A percentile compares a stretch with the other conserved stretches of the same genome.
Conservation (phyloP, 2,888 invertebrate species). For the Diadegma fenestrale region DNA sequence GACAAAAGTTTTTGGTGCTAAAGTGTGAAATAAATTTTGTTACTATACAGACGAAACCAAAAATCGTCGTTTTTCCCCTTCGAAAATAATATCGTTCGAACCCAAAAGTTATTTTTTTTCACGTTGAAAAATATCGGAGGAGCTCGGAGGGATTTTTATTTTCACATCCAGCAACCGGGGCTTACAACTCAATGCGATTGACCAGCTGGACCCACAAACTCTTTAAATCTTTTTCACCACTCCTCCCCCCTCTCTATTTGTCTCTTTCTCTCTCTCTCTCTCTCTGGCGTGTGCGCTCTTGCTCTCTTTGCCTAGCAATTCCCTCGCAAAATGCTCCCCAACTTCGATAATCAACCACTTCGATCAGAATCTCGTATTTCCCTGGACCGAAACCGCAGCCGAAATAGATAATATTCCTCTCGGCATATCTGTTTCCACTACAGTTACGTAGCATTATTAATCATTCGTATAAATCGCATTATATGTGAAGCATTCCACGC, state of each 20-base stretch:
- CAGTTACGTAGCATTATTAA: conserved; percentile 40
- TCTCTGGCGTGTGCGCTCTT: not conserved
- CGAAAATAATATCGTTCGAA: not conserved
- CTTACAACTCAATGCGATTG: conserved; percentile 72
- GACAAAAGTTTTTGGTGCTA: not conserved
- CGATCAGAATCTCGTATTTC: conserved; percentile 58
- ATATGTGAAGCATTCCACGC: conserved; percentile 23
- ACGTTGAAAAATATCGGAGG: not conserved
- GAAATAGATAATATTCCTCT: conserved; percentile 56
- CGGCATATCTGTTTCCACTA: conserved; percentile 31
- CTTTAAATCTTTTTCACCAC: conserved; percentile 20
- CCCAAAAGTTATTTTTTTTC: conserved; percentile 2
- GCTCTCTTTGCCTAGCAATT: conserved; percentile 55
- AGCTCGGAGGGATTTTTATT: conserved; percentile 55
- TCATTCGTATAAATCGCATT: conserved; percentile 54
- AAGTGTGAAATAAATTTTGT: not conserved
- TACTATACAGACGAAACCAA: not conserved
- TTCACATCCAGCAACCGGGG: conserved; percentile 49
- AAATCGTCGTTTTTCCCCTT: not conserved
- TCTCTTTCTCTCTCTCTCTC: conserved; percentile 30
- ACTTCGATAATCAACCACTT: conserved; percentile 66
- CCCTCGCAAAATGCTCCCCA: conserved; percentile 65
- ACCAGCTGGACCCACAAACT: conserved; percentile 72
- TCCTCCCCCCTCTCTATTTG: conserved; percentile 11
- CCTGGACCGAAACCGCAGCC: conserved; percentile 34